A percentile compares a stretch with the other conserved stretches of the same genome.
Conservation (phyloP, 2,888 invertebrate species). For the Andrena haemorrhoa region DNA sequence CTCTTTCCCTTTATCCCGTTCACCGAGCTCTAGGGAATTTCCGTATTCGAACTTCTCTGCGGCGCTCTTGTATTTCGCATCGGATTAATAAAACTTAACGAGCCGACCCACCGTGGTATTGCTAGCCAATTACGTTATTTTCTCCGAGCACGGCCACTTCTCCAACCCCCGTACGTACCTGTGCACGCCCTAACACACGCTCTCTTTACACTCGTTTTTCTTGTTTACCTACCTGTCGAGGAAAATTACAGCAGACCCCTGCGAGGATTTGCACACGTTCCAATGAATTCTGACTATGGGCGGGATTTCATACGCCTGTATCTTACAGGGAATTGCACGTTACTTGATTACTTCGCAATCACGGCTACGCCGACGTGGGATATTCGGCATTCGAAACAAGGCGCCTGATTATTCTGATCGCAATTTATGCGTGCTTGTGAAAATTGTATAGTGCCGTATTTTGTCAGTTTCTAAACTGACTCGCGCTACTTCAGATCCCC, state of each 20-base stretch:
- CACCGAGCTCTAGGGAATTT: constrained; percentile 41
- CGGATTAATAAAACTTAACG: constrained; percentile 74
- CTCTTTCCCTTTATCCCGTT: background rate
- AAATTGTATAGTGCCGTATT: no score
- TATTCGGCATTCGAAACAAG: no score
- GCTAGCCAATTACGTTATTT: constrained; percentile 73
- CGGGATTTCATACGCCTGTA: constrained; percentile 4
- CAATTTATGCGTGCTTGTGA: no score
- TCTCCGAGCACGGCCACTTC: constrained; percentile 54
- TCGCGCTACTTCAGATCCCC: no score
- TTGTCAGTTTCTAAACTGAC: no score
- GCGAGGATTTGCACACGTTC: background rate
- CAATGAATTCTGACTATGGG: constrained; percentile 14
- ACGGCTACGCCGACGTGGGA: no score
- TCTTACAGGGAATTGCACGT: background rate
- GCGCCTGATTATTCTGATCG: no score
- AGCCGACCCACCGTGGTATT: constrained; percentile 61
- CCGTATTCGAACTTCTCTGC: constrained; percentile 50
- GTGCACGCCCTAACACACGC: background rate
- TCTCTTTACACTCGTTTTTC: constrained; percentile 25
- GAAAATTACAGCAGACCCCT: constrained; percentile 29
- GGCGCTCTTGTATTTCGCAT: constrained; percentile 58
- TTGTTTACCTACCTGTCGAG: constrained; percentile 13
- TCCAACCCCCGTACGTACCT: constrained; percentile 32
- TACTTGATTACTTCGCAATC: constrained; percentile 12